A percentile compares a stretch with the other conserved stretches of the same genome.
phyloP scores from a whole-genome alignment of 2,888 invertebrate genomes.

The Ariolimax columbianus region DNA sequence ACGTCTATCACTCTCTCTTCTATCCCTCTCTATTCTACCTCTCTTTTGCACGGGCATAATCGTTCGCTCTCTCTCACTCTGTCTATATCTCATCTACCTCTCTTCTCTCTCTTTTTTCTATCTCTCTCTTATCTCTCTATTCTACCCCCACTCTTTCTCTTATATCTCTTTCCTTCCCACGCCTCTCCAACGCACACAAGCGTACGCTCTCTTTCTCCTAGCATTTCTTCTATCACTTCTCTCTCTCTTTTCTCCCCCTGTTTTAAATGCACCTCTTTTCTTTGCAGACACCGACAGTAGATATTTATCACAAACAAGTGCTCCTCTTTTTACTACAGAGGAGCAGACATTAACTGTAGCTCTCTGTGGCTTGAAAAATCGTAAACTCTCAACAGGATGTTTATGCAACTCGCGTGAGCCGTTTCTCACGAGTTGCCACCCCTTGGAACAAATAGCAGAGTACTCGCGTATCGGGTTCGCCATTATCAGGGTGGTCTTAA shows the following conservation, averaged over 20 bases:
- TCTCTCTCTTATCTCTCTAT: too few species aligned
- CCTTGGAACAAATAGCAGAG: background rate
- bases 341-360: background rate
- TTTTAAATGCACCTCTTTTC: background rate
- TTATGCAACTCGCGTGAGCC: background rate
- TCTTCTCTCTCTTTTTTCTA: too few species aligned
- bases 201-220: background rate
- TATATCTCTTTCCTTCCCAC: too few species aligned
- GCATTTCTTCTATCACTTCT: too few species aligned
- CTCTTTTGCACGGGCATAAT: too few species aligned
- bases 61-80: too few species aligned
- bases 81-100: too few species aligned
- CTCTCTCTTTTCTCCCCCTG: background rate
- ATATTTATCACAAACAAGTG: background rate
- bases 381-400: background rate
- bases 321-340: background rate
- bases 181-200: background rate
- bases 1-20: too few species aligned
- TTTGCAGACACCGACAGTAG: background rate
- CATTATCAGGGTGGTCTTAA: background rate
- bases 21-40: too few species aligned
- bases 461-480: background rate
- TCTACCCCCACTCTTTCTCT: too few species aligned
- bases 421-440: background rate
- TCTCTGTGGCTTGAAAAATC: background rate